A percentile compares a stretch with the other conserved stretches of the same genome.
Evolutionary conservation across 2,888 invertebrate species (phyloP).

Genomic region (Acrobeloides nanus): DNA sequence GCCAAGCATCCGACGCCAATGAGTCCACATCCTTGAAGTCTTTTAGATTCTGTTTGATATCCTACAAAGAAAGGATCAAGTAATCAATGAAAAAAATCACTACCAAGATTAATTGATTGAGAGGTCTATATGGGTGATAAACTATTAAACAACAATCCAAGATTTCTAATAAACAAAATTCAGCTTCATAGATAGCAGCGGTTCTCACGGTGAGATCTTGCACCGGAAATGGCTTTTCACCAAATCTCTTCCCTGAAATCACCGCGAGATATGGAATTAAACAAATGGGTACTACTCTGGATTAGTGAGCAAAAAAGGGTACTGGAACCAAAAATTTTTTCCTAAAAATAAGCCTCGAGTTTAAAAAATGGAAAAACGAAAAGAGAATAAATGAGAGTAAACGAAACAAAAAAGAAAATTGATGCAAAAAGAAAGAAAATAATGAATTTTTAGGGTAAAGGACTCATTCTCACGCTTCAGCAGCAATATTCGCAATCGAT

Average conservation of each 20-base stretch:
- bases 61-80: slow-evolving; percentile 6
- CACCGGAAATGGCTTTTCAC: not conserved
- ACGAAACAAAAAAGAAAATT: too few relatives aligned
- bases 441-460: too few relatives aligned
- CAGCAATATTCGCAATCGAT: too few relatives aligned
- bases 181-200: slow-evolving; percentile 72
- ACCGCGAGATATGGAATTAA: too few relatives aligned
- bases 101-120: slow-evolving; percentile 34
- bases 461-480: too few relatives aligned
- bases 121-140: slow-evolving; percentile 86
- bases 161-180: slow-evolving; percentile 94
- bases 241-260: not conserved
- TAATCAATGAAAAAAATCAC: not conserved
- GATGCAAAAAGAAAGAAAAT: too few relatives aligned
- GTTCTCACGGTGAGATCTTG: slow-evolving; percentile 1
- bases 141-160: slow-evolving; percentile 95
- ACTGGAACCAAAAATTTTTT: too few relatives aligned
- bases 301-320: too few relatives aligned
- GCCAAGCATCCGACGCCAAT: slow-evolving; percentile 24
- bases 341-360: too few relatives aligned
- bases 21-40: slow-evolving; percentile 14
- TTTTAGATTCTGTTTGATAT: slow-evolving; percentile 21
- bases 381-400: too few relatives aligned
- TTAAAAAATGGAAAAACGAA: too few relatives aligned
- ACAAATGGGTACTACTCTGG: too few relatives aligned